Evolutionary conservation across 2,113 vertebrate species (phyloP).

Genomic region (Austrofundulus limnaeus): DNA sequence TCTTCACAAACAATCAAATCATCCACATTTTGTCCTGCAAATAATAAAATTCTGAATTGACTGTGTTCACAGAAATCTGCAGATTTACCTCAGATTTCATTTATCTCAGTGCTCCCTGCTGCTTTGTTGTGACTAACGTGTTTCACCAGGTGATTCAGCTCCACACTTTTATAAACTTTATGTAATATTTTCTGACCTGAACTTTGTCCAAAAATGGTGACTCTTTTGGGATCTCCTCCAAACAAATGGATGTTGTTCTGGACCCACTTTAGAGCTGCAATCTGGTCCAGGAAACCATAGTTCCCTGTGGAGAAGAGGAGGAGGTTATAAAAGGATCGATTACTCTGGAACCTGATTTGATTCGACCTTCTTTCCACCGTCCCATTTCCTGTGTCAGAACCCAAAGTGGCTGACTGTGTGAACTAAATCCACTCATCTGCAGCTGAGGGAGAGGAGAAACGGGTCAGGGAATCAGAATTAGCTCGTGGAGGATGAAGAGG

Average conservation of each 20-base stretch:
- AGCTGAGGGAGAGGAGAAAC: slow-evolving; percentile 39
- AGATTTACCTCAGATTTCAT: no score
- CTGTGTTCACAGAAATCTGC: no score
- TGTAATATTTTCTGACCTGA: slow-evolving; percentile 66
- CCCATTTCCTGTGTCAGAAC: slow-evolving; percentile 41
- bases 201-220: slow-evolving; percentile 82
- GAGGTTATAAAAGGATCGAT: background rate
- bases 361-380: slow-evolving; percentile 31
- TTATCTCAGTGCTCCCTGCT: no score
- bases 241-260: slow-evolving; percentile 80
- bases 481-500: slow-evolving; percentile 1
- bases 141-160: background rate
- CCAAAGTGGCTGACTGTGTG: slow-evolving; percentile 4
- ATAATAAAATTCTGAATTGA: no score
- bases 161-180: background rate
- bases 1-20: no score
- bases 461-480: slow-evolving; percentile 32
- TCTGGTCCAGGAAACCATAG: slow-evolving; percentile 84
- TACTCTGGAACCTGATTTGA: slow-evolving; percentile 17
- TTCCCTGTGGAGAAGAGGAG: slow-evolving; percentile 67
- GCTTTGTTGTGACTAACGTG: background rate
- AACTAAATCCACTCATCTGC: no score
- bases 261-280: slow-evolving; percentile 81
- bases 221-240: slow-evolving; percentile 78
- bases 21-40: no score